These are phyloP conservation scores for Shinisaurus crocodilurus DNA, from an alignment of 2,113 vertebrate species.

Conservation along the genomic window DNA sequence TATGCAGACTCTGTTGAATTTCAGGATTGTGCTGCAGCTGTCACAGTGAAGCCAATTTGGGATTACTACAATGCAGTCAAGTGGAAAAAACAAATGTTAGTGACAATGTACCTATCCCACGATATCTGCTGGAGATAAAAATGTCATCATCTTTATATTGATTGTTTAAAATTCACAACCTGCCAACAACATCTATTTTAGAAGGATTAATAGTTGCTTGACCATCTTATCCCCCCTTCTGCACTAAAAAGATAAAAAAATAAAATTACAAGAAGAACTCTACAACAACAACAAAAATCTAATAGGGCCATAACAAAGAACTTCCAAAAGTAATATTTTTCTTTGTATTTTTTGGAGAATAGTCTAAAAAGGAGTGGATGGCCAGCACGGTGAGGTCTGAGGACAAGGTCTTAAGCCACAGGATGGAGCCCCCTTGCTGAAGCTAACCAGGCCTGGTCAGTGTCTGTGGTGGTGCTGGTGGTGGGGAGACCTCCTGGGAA, in stretches of 20 bases:
- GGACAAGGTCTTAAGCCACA: too few relatives aligned
- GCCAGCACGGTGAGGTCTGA: too few relatives aligned
- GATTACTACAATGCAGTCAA: background rate
- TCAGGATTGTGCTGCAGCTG: background rate
- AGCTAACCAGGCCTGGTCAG: too few relatives aligned
- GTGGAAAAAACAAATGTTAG: background rate
- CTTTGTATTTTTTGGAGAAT: background rate
- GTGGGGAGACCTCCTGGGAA: too few relatives aligned
- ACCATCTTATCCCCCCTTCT: background rate
- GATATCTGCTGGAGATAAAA: background rate
- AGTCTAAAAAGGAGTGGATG: background rate
- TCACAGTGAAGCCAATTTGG: background rate
- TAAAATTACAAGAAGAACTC: background rate
- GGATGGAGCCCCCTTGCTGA: too few relatives aligned
- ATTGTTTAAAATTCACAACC: background rate
- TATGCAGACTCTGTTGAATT: background rate
- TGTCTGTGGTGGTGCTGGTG: too few relatives aligned
- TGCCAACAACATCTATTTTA: background rate
- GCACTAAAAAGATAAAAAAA: too few relatives aligned
- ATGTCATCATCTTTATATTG: background rate
- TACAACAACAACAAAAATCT: background rate
- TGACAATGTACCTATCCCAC: background rate
- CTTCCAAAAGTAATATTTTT: background rate
- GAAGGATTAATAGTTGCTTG: background rate
- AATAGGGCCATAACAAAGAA: background rate